Evolutionary conservation across 2,888 invertebrate species (phyloP).

Genomic region (Yponomeuta plumbellus): DNA sequence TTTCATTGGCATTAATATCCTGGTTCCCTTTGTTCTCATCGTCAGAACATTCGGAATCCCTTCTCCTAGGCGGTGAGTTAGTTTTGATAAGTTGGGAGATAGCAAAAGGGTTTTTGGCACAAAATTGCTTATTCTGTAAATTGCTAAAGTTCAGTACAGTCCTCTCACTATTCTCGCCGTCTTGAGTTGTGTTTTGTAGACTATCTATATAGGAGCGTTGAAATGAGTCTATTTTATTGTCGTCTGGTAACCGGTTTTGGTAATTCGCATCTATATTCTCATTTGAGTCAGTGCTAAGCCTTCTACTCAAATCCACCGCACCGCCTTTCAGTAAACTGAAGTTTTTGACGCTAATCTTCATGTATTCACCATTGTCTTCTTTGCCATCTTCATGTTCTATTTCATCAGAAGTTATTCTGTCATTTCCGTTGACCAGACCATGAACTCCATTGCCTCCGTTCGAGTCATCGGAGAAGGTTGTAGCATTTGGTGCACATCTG

Average conservation of each 20-base stretch:
- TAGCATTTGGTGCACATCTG: slow-evolving; percentile 79
- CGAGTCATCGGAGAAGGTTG: slow-evolving; percentile 68
- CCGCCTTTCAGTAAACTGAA: slow-evolving; percentile 67
- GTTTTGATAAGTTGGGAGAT: slow-evolving; percentile 75
- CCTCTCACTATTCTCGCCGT: slow-evolving; percentile 48
- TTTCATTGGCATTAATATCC: slow-evolving; percentile 68
- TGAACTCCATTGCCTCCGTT: slow-evolving; percentile 54
- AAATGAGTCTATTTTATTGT: slow-evolving; percentile 64
- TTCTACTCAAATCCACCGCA: slow-evolving; percentile 69
- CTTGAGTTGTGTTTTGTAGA: slow-evolving; percentile 61
- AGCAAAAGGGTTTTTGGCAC: slow-evolving; percentile 76
- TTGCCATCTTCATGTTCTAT: slow-evolving; percentile 36
- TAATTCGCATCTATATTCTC: slow-evolving; percentile 71
- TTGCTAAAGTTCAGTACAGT: slow-evolving; percentile 67
- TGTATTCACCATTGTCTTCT: slow-evolving; percentile 43
- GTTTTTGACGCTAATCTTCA: slow-evolving; percentile 71
- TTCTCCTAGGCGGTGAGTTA: slow-evolving; percentile 72
- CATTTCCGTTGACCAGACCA: slow-evolving; percentile 57
- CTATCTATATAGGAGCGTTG: slow-evolving; percentile 72
- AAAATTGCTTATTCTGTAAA: slow-evolving; percentile 71
- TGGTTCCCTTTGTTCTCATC: slow-evolving; percentile 54
- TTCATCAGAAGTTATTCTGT: slow-evolving; percentile 55
- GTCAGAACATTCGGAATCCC: slow-evolving; percentile 64
- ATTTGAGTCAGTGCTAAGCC: slow-evolving; percentile 71
- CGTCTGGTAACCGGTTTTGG: slow-evolving; percentile 62